A percentile compares a stretch with the other conserved stretches of the same genome.
phyloP scores from a whole-genome alignment of 2,888 invertebrate genomes.

The Cephus pygmeus region DNA sequence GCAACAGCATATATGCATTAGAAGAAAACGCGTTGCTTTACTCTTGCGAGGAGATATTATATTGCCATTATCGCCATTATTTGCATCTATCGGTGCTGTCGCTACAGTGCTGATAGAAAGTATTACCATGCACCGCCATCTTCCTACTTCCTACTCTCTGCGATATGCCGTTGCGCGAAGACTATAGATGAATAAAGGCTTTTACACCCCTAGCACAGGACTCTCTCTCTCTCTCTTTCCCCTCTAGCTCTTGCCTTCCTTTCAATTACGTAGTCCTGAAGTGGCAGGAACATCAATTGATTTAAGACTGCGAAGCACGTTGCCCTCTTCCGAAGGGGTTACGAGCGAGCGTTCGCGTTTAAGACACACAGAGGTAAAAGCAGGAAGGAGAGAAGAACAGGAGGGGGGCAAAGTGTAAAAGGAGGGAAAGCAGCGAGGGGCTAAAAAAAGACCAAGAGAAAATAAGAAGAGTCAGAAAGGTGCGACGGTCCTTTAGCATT shows the following conservation, averaged over 20 bases:
- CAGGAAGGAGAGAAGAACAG: background rate
- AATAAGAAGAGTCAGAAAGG: conserved; percentile 2
- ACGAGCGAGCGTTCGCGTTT: conserved; percentile 25
- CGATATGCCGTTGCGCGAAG: conserved; percentile 4
- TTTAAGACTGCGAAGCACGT: conserved; percentile 39
- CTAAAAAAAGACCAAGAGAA: conserved; percentile 12
- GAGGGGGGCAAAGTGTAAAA: background rate
- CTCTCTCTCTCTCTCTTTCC: conserved; percentile 25
- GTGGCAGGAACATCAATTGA: conserved; percentile 41
- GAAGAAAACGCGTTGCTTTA: no score
- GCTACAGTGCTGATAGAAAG: no score
- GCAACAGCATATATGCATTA: no score
- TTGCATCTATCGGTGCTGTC: no score
- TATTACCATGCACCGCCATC: background rate
- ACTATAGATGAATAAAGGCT: conserved; percentile 17
- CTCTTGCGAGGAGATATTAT: no score
- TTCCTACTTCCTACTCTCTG: background rate
- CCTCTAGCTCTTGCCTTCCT: conserved; percentile 24
- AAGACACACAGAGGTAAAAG: conserved; percentile 10
- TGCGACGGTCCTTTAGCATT: conserved; percentile 45
- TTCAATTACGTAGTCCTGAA: conserved; percentile 41
- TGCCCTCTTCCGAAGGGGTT: conserved; percentile 20
- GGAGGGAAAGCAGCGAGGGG: conserved; percentile 3
- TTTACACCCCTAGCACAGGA: conserved; percentile 32
- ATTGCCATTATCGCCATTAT: no score